Conservation (phyloP, 1,140 invertebrate genomes). For the Sarcophaga peregrina region DNA sequence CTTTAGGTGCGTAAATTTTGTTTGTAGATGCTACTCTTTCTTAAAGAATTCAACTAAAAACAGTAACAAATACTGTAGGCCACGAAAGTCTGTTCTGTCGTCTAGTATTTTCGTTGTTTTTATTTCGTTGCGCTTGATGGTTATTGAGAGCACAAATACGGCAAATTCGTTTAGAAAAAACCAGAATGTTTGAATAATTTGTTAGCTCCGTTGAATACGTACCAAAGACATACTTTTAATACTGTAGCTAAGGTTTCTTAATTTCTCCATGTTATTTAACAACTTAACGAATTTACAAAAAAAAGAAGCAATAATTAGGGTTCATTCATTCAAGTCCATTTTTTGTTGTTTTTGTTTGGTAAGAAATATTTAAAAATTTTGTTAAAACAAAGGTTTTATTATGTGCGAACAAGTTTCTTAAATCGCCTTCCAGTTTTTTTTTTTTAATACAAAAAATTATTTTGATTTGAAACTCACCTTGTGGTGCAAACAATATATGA, state of each 20-base stretch:
- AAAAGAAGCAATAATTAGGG: constrained; percentile 33
- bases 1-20: no score
- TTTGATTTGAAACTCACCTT: neutral
- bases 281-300: neutral
- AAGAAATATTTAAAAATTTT: constrained; percentile 19
- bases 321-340: constrained; percentile 27
- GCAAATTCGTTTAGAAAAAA: neutral
- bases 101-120: neutral
- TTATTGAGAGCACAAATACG: constrained; percentile 8
- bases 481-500: neutral
- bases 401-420: constrained; percentile 28
- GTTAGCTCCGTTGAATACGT: constrained; percentile 36
- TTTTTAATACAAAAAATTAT: neutral
- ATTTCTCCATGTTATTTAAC: neutral
- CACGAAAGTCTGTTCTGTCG: neutral
- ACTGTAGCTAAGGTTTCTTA: neutral
- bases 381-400: constrained; percentile 37
- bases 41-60: no score
- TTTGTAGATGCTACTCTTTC: no score
- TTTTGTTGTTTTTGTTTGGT: neutral
- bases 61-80: no score
- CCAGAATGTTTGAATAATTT: constrained; percentile 28
- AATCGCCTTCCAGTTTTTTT: neutral
- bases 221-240: constrained; percentile 8
- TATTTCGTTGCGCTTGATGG: constrained; percentile 37